Conservation (phyloP, 2,113 vertebrate species). For the Saccopteryx leptura region DNA sequence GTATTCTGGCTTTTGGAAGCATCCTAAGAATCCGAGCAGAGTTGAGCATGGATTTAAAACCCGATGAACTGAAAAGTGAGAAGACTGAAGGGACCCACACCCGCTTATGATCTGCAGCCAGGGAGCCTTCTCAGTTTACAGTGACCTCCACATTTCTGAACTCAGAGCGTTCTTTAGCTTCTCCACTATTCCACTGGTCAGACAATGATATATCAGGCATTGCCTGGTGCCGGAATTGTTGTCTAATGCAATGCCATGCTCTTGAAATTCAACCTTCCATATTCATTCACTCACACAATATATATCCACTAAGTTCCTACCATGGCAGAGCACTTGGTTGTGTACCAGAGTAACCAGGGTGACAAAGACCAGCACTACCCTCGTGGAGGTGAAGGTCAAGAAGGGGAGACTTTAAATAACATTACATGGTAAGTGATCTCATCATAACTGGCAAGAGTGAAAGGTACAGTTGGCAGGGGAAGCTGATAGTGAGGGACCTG, state of each 20-base stretch:
- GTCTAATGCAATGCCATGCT: background rate
- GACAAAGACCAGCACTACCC: background rate
- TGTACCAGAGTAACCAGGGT: background rate
- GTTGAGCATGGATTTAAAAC: slow-evolving; percentile 42
- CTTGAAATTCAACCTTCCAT: slow-evolving; percentile 17
- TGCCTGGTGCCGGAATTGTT: background rate
- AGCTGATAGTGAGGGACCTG: background rate
- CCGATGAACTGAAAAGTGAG: slow-evolving; percentile 17
- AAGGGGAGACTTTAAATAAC: background rate
- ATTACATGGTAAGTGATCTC: background rate
- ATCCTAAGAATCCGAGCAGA: slow-evolving; percentile 68
- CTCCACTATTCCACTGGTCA: background rate
- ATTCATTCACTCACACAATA: background rate
- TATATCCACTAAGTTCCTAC: background rate
- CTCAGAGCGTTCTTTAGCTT: background rate
- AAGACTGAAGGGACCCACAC: slow-evolving; percentile 50
- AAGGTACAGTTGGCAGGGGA: background rate
- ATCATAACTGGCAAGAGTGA: background rate
- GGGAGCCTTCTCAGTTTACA: background rate
- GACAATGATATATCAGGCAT: slow-evolving; percentile 5
- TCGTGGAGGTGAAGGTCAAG: background rate
- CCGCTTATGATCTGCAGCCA: slow-evolving; percentile 25
- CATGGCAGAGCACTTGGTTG: background rate
- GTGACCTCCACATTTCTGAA: background rate
- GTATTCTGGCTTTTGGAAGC: slow-evolving; percentile 39